Percentiles rank a stretch among this genome's conserved stretches.
phyloP scores from a whole-genome alignment of 2,797 vertebrate species.

The Sciurus vulgaris region DNA sequence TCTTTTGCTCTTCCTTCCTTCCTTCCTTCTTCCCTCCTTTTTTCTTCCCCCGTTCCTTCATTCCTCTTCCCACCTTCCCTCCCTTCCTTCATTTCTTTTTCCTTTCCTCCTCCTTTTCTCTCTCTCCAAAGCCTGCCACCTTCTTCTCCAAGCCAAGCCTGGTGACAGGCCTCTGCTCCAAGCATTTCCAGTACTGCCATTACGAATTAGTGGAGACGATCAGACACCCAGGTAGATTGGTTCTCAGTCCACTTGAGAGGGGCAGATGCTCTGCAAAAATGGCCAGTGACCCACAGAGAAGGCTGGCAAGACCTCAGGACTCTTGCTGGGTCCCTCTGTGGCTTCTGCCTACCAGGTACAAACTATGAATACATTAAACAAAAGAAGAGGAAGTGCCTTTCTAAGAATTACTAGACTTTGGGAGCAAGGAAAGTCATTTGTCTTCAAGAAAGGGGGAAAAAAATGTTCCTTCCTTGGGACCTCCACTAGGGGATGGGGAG shows the following conservation, averaged over 20 bases:
- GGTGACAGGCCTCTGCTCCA: not conserved
- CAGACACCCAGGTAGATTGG: conserved; percentile 35
- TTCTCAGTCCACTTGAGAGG: conserved; percentile 40
- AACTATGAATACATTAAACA: not conserved
- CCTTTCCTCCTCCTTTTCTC: not conserved
- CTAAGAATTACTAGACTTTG: conserved; percentile 59
- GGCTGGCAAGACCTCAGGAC: conserved; percentile 35
- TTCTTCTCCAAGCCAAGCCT: conserved; percentile 43
- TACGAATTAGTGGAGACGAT: conserved; percentile 62
- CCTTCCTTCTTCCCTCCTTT: not conserved
- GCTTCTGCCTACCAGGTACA: conserved; percentile 38
- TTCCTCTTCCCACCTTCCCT: not conserved
- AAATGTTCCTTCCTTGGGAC: not conserved
- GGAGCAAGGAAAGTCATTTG: not conserved
- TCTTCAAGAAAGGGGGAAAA: conserved; percentile 52
- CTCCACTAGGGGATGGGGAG: not conserved
- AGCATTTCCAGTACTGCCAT: conserved; percentile 64
- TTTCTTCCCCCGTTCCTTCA: not conserved
- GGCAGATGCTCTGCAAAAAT: conserved; percentile 74
- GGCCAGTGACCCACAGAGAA: conserved; percentile 77
- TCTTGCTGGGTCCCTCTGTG: not conserved
- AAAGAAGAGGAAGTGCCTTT: conserved; percentile 33
- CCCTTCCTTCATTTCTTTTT: not conserved
- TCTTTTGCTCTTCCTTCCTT: not conserved
- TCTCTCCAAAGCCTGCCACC: not conserved